These are phyloP conservation scores for Laspeyria flexula DNA, from an alignment of 2,888 invertebrate genomes.

Conservation along the genomic window DNA sequence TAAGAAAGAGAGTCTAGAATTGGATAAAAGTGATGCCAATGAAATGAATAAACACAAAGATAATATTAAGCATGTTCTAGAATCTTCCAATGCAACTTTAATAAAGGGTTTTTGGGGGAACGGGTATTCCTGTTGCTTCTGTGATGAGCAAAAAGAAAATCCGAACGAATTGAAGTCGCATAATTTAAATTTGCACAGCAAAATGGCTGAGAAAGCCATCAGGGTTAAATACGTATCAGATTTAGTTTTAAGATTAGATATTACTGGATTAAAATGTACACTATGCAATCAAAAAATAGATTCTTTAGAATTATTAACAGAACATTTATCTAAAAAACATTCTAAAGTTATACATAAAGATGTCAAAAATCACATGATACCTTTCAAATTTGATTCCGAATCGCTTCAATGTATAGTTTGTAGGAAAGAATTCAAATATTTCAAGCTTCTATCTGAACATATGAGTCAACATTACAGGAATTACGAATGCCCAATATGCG, in stretches of 20 bases:
- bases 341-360: conserved; percentile 50
- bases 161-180: conserved; percentile 47
- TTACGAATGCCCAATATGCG: conserved; percentile 61
- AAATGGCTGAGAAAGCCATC: conserved; percentile 19
- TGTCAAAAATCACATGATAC: conserved; percentile 65
- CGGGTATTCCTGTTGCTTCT: conserved; percentile 49
- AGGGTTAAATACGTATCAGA: conserved; percentile 41
- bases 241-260: conserved; percentile 62
- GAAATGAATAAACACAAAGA: conserved; percentile 47
- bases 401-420: conserved; percentile 58
- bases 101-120: conserved; percentile 41
- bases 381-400: conserved; percentile 62
- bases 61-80: conserved; percentile 37
- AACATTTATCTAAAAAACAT: conserved; percentile 56
- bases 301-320: conserved; percentile 49
- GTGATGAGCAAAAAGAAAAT: conserved; percentile 29
- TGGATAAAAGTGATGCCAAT: conserved; percentile 18
- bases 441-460: conserved; percentile 64
- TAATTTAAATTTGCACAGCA: conserved; percentile 38
- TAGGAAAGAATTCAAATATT: conserved; percentile 51
- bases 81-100: conserved; percentile 51
- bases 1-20: conserved; percentile 21
- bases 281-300: conserved; percentile 49
- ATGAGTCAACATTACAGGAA: conserved; percentile 70
- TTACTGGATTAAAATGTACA: conserved; percentile 61